Evolutionary conservation across 2,113 vertebrate genomes (phyloP), one percentile per base, ranked within the genome.

Genomic region (Dermatemys mawii): DNA sequence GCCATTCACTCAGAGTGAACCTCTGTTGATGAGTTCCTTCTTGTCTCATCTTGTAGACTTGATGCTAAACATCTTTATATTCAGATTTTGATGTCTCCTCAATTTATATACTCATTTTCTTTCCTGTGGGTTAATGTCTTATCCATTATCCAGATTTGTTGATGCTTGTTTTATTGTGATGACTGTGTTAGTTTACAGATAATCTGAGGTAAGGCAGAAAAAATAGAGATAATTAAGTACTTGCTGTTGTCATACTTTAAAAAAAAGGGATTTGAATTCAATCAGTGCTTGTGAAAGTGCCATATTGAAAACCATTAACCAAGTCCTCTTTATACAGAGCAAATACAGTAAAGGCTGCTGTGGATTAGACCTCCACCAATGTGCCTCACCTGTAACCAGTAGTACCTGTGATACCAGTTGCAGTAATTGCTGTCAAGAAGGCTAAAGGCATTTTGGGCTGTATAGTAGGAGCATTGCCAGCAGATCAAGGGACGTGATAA

Each of bases 71-170:
- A 89, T 94, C 96, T 91, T 88, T 92, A 54, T 85, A 92, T 54
- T 63, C 93, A 94, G 49, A 92, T 89, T 96, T 87, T 93, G 3
- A 93, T 89, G 79, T 83, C 80, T 83, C 48, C 78, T 53, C 90
- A 79, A 96, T 95, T 95, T 92, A 84, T 97, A 94, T 83, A 91
- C 16, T 76, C 89, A 94, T 91, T 95, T 27, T 90, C 63, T 92
- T 54, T 55, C 87, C 78, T 67, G 8, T 89, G 81, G 94, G 93
- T 91, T 93, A 93, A 89, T 93, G 63, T 73, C 55, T 83, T 73
- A 57, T 76, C 19, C 87, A 32, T 91, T 95, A 83, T 88, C 87
- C 4, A 11, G 83, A 70, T 78, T 51, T 50, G 63, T 78, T 92
- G 63, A 63, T 1, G 6, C 89, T 81, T 86, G 16, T 44, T 92